phyloP scores from a whole-genome alignment of 2,888 invertebrate species.

The Shargacucullia verbasci region DNA sequence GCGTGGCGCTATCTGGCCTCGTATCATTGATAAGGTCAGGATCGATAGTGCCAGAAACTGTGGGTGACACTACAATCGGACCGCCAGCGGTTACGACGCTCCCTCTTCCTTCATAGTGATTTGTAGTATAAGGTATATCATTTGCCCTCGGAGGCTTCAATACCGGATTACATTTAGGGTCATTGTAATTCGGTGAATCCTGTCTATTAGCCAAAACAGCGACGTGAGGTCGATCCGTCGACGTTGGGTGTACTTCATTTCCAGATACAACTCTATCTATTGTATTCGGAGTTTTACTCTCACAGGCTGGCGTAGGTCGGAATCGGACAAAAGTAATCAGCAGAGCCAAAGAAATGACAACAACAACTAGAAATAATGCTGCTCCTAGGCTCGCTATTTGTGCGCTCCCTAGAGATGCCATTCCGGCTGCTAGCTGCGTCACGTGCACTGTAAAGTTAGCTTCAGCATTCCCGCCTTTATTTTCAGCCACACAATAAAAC shows the following conservation, averaged over 20 bases:
- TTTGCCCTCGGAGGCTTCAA: slow-evolving; percentile 92
- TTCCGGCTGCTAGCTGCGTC: slow-evolving; percentile 93
- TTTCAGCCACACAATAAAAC: slow-evolving; percentile 97
- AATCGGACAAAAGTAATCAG: slow-evolving; percentile 93
- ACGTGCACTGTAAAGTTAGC: slow-evolving; percentile 97
- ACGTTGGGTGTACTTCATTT: slow-evolving; percentile 84
- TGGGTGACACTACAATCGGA: slow-evolving; percentile 92
- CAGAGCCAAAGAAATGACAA: slow-evolving; percentile 92
- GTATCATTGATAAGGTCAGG: slow-evolving; percentile 96
- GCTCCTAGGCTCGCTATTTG: slow-evolving; percentile 96
- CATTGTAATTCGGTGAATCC: slow-evolving; percentile 77
- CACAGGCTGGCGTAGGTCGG: slow-evolving; percentile 92
- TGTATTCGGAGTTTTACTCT: slow-evolving; percentile 93
- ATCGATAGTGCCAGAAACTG: slow-evolving; percentile 93
- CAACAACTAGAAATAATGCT: slow-evolving; percentile 93
- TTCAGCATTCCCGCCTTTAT: slow-evolving; percentile 95
- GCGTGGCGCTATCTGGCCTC: slow-evolving; percentile 88
- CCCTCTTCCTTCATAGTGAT: slow-evolving; percentile 91
- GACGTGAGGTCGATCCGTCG: slow-evolving; percentile 87
- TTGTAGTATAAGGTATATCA: slow-evolving; percentile 92
- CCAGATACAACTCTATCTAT: slow-evolving; percentile 92
- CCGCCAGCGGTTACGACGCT: slow-evolving; percentile 90
- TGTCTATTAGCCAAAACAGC: slow-evolving; percentile 89
- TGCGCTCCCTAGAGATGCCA: slow-evolving; percentile 94
- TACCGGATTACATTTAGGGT: slow-evolving; percentile 90